Conservation (phyloP, 1,140 invertebrate genomes). For the Teleopsis dalmanni region DNA sequence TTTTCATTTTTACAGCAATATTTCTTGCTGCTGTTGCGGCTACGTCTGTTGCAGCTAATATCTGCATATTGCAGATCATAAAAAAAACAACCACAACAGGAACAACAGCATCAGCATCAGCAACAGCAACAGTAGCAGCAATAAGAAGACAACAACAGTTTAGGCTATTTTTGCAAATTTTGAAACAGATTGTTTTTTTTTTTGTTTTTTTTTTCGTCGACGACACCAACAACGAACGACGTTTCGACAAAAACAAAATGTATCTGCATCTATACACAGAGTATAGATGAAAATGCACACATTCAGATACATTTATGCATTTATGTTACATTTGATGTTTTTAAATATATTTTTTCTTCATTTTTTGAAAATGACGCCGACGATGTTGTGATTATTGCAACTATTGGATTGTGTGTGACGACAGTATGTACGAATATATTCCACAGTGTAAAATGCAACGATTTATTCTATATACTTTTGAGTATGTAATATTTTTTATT, state of each 20-base stretch:
- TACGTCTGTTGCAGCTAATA: background rate
- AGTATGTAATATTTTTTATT: constrained; percentile 2
- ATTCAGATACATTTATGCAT: background rate
- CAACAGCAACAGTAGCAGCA: background rate
- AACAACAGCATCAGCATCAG: background rate
- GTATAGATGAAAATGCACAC: background rate
- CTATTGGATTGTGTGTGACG: background rate
- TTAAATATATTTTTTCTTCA: background rate
- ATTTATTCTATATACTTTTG: background rate
- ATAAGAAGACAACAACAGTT: background rate
- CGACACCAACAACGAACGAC: background rate
- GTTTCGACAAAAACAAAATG: background rate
- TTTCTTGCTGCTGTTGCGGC: too few species aligned
- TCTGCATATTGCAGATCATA: constrained; percentile 5
- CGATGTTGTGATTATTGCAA: background rate
- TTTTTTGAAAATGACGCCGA: background rate
- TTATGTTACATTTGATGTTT: too few species aligned
- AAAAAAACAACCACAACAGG: constrained; percentile 1
- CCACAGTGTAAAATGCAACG: background rate
- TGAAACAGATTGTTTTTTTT: too few species aligned
- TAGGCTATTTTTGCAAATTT: too few species aligned
- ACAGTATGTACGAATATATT: background rate
- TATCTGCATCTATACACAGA: background rate
- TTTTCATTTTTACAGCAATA: too few species aligned
- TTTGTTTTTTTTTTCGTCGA: too few species aligned